phyloP scores from a whole-genome alignment of 2,888 invertebrate species.

The Dorcus parallelipipedus region DNA sequence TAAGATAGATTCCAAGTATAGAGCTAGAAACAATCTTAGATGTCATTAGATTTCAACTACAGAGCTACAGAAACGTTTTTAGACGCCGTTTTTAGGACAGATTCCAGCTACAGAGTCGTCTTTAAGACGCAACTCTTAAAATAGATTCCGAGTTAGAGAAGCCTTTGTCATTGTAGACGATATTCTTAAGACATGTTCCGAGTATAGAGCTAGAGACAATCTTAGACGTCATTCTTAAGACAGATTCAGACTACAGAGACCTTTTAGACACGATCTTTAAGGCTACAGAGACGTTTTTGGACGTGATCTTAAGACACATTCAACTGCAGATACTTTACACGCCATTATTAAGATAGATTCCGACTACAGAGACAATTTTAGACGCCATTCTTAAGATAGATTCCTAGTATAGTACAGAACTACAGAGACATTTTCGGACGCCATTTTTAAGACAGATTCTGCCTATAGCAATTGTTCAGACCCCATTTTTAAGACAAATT shows the following conservation, averaged over 20 bases:
- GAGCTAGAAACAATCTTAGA: slow-evolving; percentile 43
- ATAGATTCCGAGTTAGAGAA: too few relatives aligned
- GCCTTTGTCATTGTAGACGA: too few relatives aligned
- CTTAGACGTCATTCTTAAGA: too few relatives aligned
- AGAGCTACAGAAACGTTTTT: slow-evolving; percentile 48
- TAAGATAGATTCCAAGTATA: slow-evolving; percentile 45
- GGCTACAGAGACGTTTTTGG: slow-evolving; percentile 49
- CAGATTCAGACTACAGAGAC: too few relatives aligned
- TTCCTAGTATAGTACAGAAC: slow-evolving; percentile 55
- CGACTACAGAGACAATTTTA: slow-evolving; percentile 57
- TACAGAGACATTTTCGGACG: slow-evolving; percentile 58
- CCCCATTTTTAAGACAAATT: too few relatives aligned
- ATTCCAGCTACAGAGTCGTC: slow-evolving; percentile 56
- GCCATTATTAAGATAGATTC: slow-evolving; percentile 60
- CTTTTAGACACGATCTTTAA: too few relatives aligned
- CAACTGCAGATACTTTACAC: slow-evolving; percentile 61
- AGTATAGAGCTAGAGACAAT: too few relatives aligned
- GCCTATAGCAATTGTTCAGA: too few relatives aligned
- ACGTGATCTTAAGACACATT: slow-evolving; percentile 48
- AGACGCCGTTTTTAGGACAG: slow-evolving; percentile 61
- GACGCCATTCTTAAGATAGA: slow-evolving; percentile 62
- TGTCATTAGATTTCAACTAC: too few relatives aligned
- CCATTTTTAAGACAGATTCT: slow-evolving; percentile 60
- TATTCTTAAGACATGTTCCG: too few relatives aligned
- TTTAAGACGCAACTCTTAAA: slow-evolving; percentile 43